phyloP scores from a whole-genome alignment of 2,797 vertebrate species.

The Pipistrellus nathusii region DNA sequence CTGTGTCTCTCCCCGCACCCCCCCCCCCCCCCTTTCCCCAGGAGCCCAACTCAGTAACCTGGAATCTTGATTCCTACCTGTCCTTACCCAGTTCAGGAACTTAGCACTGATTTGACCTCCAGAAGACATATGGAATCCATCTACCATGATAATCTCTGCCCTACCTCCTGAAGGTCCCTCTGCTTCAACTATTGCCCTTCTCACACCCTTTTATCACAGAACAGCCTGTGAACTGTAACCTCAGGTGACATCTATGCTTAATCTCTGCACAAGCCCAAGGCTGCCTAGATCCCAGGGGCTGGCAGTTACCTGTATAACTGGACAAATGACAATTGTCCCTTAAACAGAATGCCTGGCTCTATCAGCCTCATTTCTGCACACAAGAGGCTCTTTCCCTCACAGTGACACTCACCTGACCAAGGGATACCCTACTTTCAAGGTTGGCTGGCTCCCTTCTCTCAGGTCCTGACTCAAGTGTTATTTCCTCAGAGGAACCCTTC shows the following conservation, averaged over 20 bases:
- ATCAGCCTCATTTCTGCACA: background rate
- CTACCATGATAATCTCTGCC: background rate
- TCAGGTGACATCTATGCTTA: background rate
- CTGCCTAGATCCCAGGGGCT: background rate
- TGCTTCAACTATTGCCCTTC: background rate
- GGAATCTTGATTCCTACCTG: background rate
- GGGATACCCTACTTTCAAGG: background rate
- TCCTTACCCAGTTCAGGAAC: background rate
- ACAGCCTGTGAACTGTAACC: background rate
- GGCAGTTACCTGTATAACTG: background rate
- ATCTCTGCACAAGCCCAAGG: too few relatives aligned
- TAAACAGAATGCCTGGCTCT: background rate
- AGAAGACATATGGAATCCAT: accelerated
- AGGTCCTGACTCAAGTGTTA: background rate
- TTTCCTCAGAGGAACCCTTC: background rate
- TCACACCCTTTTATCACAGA: too few relatives aligned
- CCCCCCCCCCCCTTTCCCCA: too few relatives aligned
- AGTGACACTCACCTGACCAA: background rate
- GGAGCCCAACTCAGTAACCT: background rate
- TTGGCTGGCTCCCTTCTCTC: too few relatives aligned
- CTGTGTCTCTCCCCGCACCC: too few relatives aligned
- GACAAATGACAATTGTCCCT: background rate
- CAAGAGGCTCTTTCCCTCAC: background rate
- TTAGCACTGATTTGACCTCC: background rate
- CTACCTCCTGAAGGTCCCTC: background rate